Conservation (phyloP, 2,797 vertebrate species). For the Oryzias dopingdopingensis region DNA sequence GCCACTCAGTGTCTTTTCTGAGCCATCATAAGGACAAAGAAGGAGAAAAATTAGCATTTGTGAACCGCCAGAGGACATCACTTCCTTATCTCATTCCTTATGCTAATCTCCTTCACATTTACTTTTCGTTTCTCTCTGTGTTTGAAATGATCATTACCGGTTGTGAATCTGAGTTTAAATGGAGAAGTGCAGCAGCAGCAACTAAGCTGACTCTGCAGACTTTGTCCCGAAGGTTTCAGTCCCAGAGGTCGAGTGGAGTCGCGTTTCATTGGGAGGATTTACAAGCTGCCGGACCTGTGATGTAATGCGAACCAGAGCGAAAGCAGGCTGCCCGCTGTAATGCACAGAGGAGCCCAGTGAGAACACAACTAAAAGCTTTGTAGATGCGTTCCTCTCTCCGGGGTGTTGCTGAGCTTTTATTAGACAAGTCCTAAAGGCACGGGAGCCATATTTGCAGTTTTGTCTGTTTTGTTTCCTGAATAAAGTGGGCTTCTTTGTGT, state of each 20-base stretch:
- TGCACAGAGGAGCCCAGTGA: slow-evolving; percentile 30
- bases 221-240: slow-evolving; percentile 60
- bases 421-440: slow-evolving; percentile 24
- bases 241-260: slow-evolving; percentile 51
- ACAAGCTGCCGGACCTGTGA: slow-evolving; percentile 62
- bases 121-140: slow-evolving; percentile 10
- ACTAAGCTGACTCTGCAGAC: slow-evolving; percentile 36
- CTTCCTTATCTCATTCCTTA: slow-evolving; percentile 62
- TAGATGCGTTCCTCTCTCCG: slow-evolving; percentile 37
- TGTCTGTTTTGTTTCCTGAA: slow-evolving; percentile 14
- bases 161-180: slow-evolving; percentile 27
- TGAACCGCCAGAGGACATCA: slow-evolving; percentile 70
- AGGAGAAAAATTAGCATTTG: slow-evolving; percentile 73
- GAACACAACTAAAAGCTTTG: slow-evolving; percentile 58
- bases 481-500: slow-evolving; percentile 5
- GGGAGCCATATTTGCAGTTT: background rate
- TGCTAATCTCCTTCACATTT: slow-evolving; percentile 65
- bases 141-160: slow-evolving; percentile 11
- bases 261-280: slow-evolving; percentile 65
- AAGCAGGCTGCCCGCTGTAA: slow-evolving; percentile 44
- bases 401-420: slow-evolving; percentile 44
- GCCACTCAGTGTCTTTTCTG: slow-evolving; percentile 53
- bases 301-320: slow-evolving; percentile 64
- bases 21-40: slow-evolving; percentile 58
- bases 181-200: slow-evolving; percentile 12